Evolutionary conservation across 2,888 invertebrate species (phyloP), one percentile per base, ranked within the genome.

Genomic region (Biston stratarius): DNA sequence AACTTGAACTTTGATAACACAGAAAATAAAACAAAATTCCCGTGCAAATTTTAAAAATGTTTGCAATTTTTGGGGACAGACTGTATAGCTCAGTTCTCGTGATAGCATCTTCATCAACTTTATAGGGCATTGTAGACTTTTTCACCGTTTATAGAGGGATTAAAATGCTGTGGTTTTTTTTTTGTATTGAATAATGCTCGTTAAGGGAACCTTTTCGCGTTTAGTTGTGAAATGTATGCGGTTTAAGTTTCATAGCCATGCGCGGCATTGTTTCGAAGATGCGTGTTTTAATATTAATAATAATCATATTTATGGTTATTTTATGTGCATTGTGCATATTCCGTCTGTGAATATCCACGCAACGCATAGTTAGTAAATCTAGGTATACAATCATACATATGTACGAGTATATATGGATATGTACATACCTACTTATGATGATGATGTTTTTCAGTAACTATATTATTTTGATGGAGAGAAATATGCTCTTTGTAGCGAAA

Each of bases 101-200:
- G 71, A 73, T 74, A 67, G 70, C 67, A 72, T 73, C 71, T 74
- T 73, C 65, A 73, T 71, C 65, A 74, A 52, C 33, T 71, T 71
- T 71, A 70, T 71, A 71, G 65, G 64, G 62, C 45, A 73, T 74
- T 73, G 69, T 74, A 64, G 58, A 45, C 73, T 69, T 71, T 70
- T 72, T 69, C 64, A 58, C 57, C 56, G 65, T 53, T 64, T 58
- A 33, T 61, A 63, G 64, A 74, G 24, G 65, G 72, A 60, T 69
- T 74, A 70, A 70, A 74, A 68, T 73, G 60, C 71, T 52, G n/a
- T 61, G 53, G 15, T 61, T 47, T 44, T 58, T 64, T 59, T 66
- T 57, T 65, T 64, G 24, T 24, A 58, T 67, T 62, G 36, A 68
- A 55, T 60, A 73, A 69, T 71, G 60, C 64, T 73, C 63, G 68